Conservation (phyloP, 2,797 vertebrate genomes). For the Heliangelus exortis region DNA sequence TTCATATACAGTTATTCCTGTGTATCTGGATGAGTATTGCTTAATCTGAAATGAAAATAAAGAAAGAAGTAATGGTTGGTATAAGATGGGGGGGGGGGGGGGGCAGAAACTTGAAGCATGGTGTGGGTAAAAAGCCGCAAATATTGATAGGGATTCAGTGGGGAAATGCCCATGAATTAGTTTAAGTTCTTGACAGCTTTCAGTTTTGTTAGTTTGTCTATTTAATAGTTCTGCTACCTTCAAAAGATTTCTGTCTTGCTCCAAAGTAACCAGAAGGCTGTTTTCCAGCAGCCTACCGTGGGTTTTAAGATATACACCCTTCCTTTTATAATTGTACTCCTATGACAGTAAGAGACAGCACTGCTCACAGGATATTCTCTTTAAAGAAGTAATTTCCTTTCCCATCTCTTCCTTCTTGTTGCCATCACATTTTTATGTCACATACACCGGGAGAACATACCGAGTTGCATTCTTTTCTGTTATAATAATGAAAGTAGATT, state of each 20-base stretch:
- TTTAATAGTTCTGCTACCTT: neutral
- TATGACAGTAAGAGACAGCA: conserved; percentile 20
- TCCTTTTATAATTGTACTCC: conserved; percentile 35
- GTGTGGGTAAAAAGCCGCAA: neutral
- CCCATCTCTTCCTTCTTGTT: conserved; percentile 40
- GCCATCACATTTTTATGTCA: conserved; percentile 55
- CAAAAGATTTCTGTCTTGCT: neutral
- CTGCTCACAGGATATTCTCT: conserved; percentile 26
- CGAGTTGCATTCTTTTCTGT: conserved; percentile 50
- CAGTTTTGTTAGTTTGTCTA: neutral
- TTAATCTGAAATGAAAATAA: neutral
- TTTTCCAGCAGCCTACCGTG: neutral
- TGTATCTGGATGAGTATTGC: neutral
- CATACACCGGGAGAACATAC: conserved; percentile 57
- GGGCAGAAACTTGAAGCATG: neutral
- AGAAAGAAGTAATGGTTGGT: neutral
- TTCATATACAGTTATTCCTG: neutral
- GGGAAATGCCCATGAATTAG: neutral
- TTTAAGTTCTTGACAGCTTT: neutral
- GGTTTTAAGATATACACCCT: conserved; percentile 22
- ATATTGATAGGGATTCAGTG: neutral
- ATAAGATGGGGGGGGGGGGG: too few species aligned
- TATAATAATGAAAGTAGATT: conserved; percentile 63
- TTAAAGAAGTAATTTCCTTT: conserved; percentile 57
- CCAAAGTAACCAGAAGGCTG: neutral